Percentiles rank a stretch among this genome's conserved stretches.
Conservation (phyloP, 1,140 invertebrate species). For the Limonius californicus region DNA sequence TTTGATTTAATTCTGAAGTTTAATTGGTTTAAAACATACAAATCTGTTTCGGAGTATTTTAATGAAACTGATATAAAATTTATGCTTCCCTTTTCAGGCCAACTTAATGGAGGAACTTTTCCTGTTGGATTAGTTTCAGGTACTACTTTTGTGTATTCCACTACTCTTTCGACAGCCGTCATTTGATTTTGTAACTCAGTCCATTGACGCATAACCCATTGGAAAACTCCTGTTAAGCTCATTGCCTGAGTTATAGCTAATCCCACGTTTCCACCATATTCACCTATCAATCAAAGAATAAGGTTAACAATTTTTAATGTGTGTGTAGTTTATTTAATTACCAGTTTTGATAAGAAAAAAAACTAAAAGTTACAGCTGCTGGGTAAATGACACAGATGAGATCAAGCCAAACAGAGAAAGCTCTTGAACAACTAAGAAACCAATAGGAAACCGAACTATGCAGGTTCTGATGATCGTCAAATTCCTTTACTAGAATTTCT, state of each 20-base stretch:
- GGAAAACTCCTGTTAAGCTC: slow-evolving; percentile 72
- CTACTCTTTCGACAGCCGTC: slow-evolving; percentile 73
- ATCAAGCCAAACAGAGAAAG: slow-evolving; percentile 73
- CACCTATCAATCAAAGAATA: slow-evolving; percentile 49
- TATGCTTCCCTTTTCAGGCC: slow-evolving; percentile 44
- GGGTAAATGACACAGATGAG: slow-evolving; percentile 70
- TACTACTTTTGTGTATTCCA: slow-evolving; percentile 68
- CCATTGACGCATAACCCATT: slow-evolving; percentile 84
- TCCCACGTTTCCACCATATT: slow-evolving; percentile 64
- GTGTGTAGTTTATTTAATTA: neutral
- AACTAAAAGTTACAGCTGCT: slow-evolving; percentile 61
- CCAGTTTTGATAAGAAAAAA: slow-evolving; percentile 55
- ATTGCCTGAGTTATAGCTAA: slow-evolving; percentile 77
- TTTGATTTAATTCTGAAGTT: slow-evolving; percentile 56
- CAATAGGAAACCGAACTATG: slow-evolving; percentile 62
- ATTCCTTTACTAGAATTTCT: slow-evolving; percentile 70
- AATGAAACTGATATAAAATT: neutral
- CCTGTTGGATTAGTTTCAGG: slow-evolving; percentile 67
- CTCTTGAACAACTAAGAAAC: slow-evolving; percentile 57
- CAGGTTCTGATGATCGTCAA: slow-evolving; percentile 70
- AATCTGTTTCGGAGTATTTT: slow-evolving; percentile 49
- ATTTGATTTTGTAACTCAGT: slow-evolving; percentile 83
- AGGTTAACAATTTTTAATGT: neutral
- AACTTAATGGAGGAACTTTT: slow-evolving; percentile 64
- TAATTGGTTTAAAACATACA: slow-evolving; percentile 62